Base-by-base conservation (phyloP, 2,797 vertebrate genomes). In the Chaunax sp. region DNA sequence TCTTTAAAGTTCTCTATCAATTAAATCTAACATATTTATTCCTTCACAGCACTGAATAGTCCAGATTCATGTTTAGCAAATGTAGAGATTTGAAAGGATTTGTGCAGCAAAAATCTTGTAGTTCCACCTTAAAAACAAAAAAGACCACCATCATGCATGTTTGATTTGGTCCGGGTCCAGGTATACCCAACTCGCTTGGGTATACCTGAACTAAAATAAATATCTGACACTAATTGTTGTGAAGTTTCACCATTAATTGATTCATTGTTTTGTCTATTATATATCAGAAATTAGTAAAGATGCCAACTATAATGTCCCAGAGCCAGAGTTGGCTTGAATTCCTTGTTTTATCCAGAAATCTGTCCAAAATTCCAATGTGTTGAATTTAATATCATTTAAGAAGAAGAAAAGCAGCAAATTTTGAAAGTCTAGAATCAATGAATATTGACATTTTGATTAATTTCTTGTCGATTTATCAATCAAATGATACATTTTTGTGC, bases 1-100 rank as follows among this genome's bases (percentile, higher is more conserved):
- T 44, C 47, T 65, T 44, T 53, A 43, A 70, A 2, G 47, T 70
- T 56, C 56, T 56, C 25, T 0, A 1, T 28, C 15, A 38, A 22
- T 55, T 49, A 43, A 53, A 63, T 61, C 13, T 58, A 41, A 60
- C 51, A 43, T 28, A 16, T 38, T 52, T 35, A 57, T 2, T 9
- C 16, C 5, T 15, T 46, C 15, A 35, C 26, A 22, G 11, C 18
- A 45, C 11, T 12, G 18, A 33, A 9, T 22, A 38, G 20, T n/a
- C 10, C n/a, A 63, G 12, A 22, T 41, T 59, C 8, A 25, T 13
- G 28, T 47, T 50, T 7, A 38, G 8, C 11, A 18, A 51, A 46
- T 38, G 4, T 26, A 22, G 38, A 22, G 6, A 30, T 52, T 13
- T 67, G 3, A 54, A 38, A 54, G 18, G 13, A 47, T 16, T 26